Percentiles rank a stretch among this genome's conserved stretches.
These are phyloP conservation scores for Noctilio leporinus DNA, from an alignment of 2,113 vertebrate species.

Conservation along the genomic window DNA sequence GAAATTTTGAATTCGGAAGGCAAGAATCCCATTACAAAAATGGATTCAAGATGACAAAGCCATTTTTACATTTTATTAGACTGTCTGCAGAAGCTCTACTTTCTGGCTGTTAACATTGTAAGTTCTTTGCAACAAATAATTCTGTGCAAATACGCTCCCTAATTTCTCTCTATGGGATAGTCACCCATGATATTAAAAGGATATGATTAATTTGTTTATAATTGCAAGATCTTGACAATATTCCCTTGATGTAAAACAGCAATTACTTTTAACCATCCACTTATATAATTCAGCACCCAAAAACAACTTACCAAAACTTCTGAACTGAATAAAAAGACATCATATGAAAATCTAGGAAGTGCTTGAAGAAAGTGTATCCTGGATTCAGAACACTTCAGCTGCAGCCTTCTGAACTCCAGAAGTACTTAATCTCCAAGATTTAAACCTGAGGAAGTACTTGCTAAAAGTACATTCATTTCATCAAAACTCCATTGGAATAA, in stretches of 20 bases:
- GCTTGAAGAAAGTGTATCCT: not conserved
- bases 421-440: not conserved
- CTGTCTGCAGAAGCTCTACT: not conserved
- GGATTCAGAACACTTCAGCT: not conserved
- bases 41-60: not conserved
- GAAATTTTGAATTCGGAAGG: not conserved
- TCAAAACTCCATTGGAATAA: not conserved
- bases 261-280: not conserved
- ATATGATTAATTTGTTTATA: not conserved
- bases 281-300: not conserved
- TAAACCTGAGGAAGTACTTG: not conserved
- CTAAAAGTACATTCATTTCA: not conserved
- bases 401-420: not conserved
- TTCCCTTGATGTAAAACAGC: not conserved
- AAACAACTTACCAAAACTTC: not conserved
- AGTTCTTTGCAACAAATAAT: not conserved
- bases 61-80: not conserved
- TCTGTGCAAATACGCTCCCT: not conserved
- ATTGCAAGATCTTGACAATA: not conserved
- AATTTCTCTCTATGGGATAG: not conserved
- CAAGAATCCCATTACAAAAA: not conserved
- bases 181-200: not conserved
- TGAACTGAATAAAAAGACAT: not conserved
- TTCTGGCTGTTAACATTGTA: not conserved
- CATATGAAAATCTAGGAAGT: not conserved